phyloP scores from a whole-genome alignment of 2,888 invertebrate species.

The Chrysomela aeneicollis region DNA sequence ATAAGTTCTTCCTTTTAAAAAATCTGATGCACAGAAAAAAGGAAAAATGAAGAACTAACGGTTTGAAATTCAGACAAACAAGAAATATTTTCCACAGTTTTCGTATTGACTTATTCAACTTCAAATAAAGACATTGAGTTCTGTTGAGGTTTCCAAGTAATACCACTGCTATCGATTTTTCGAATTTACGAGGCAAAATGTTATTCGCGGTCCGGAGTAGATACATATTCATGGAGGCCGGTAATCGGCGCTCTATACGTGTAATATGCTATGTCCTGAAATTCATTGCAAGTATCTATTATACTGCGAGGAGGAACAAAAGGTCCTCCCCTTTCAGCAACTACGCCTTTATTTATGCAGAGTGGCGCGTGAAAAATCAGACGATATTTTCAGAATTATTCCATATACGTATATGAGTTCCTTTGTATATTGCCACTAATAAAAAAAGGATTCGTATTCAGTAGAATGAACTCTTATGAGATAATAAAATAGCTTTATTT shows the following conservation, averaged over 20 bases:
- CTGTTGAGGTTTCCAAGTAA: neutral
- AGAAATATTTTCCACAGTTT: too few species aligned
- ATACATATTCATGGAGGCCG: slow-evolving; percentile 16
- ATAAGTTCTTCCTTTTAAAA: too few species aligned
- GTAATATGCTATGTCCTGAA: neutral
- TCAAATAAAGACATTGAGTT: too few species aligned
- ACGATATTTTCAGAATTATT: too few species aligned
- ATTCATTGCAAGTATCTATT: slow-evolving; percentile 21
- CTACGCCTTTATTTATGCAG: neutral
- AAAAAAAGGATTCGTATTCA: neutral
- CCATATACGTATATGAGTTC: too few species aligned
- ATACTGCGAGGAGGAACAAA: slow-evolving; percentile 2
- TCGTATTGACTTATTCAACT: too few species aligned
- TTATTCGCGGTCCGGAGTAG: slow-evolving; percentile 6
- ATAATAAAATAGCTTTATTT: neutral
- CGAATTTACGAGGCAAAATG: slow-evolving; percentile 7
- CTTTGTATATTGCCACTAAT: too few species aligned
- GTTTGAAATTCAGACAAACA: too few species aligned
- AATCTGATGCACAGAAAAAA: too few species aligned
- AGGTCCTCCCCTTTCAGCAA: neutral
- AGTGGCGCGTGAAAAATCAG: neutral
- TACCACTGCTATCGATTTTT: neutral
- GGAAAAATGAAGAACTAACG: too few species aligned
- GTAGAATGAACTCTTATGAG: neutral
- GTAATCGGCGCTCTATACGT: slow-evolving; percentile 10